Evolutionary conservation across 2,888 invertebrate species (phyloP), one percentile per base, ranked within the genome.

Genomic region (Brenthis hecate): DNA sequence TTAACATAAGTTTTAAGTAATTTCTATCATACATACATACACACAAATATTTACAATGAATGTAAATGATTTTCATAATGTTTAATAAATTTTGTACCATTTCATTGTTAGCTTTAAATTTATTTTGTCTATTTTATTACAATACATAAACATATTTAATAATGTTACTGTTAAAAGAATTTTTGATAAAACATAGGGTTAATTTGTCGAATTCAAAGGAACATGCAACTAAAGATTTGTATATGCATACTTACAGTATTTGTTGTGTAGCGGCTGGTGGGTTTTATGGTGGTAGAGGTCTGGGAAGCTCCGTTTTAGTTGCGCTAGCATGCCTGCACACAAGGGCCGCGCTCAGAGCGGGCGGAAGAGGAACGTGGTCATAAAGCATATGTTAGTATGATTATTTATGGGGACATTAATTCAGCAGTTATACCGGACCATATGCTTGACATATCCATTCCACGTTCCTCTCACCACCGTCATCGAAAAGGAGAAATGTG

Each of bases 231-330:
- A 85, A 77, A 80, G 81, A 81, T 74, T 77, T 80, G 78, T 79
- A 74, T 76, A 85, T 85, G 86, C 83, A 85, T 92, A 93, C 93
- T 93, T 89, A 93, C 93, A 93, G 91, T 94, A 94, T 91, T 95
- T 95, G 94, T 95, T 95, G 92, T 95, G 95, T 84, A 96, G 94
- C 85, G 95, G 95, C 93, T 95, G 96, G 87, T 95, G 96, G 84
- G 94, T 95, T 95, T 95, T 96, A 92, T 92, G 92, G 92, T 95
- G 95, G 93, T 96, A 95, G 89, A 96, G 95, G 93, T 96, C 96
- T 88, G 96, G 96, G 94, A 97, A 95, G 94, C 96, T 96, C 95
- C 96, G 94, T 95, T 96, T 96, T 94, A 96, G 95, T 94, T 96
- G 96, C 94, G 96, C 95, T 94, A 96, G 95, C 96, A 96, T 96